Evolutionary conservation across 2,113 vertebrate genomes (phyloP).

Genomic region (Poeciliopsis prolifica): DNA sequence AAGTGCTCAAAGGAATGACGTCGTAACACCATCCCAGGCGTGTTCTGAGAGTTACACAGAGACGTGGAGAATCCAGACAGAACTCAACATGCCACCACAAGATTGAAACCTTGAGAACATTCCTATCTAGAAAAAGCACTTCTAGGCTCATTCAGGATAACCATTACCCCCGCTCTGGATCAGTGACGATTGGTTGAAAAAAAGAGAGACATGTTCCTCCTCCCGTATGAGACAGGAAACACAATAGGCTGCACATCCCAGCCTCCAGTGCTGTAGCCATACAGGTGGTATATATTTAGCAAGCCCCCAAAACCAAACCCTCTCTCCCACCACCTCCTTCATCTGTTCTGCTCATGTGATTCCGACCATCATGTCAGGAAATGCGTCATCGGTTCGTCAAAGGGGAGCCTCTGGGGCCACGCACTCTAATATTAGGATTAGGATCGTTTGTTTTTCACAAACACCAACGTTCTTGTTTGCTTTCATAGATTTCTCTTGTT

Average conservation of each 20-base stretch:
- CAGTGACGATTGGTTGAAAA: slow-evolving; percentile 43
- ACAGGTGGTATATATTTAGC: slow-evolving; percentile 71
- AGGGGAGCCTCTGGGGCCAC: slow-evolving; percentile 64
- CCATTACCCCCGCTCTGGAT: slow-evolving; percentile 1
- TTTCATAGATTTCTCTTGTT: neutral
- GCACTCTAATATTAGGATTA: slow-evolving; percentile 46
- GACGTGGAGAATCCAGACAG: slow-evolving; percentile 21
- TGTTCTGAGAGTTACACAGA: slow-evolving; percentile 18
- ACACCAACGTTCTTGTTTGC: too few species aligned
- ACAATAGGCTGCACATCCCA: slow-evolving; percentile 61
- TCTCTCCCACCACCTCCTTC: neutral
- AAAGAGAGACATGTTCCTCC: slow-evolving; percentile 46
- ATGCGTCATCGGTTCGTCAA: slow-evolving; percentile 71
- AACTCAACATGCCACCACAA: neutral
- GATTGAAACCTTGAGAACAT: slow-evolving; percentile 4
- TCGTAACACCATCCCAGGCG: neutral
- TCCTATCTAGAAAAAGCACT: slow-evolving; percentile 28
- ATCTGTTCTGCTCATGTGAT: slow-evolving; percentile 11
- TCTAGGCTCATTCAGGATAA: slow-evolving; percentile 30
- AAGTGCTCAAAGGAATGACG: slow-evolving; percentile 41
- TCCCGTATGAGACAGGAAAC: slow-evolving; percentile 39
- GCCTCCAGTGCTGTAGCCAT: slow-evolving; percentile 45
- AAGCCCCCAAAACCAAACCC: neutral
- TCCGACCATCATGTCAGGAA: slow-evolving; percentile 55
- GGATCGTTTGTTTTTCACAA: neutral